These are phyloP conservation scores for Chitala chitala DNA, from an alignment of 2,113 vertebrate species.

Conservation along the genomic window DNA sequence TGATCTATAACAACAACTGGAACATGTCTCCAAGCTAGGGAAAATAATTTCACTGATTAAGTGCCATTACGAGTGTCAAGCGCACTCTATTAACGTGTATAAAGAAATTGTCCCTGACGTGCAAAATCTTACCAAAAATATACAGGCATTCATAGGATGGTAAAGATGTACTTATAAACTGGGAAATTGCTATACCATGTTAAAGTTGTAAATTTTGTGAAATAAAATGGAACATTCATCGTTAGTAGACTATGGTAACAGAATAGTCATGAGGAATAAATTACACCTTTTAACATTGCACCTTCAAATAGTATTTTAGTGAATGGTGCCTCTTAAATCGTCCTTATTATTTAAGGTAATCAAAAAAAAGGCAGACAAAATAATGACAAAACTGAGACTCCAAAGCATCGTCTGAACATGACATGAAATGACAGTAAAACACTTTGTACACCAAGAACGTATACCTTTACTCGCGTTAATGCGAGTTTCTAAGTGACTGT, in stretches of 20 bases:
- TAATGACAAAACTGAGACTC: slow-evolving; percentile 1
- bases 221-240: slow-evolving; percentile 27
- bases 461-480: background rate
- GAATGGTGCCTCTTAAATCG: slow-evolving; percentile 18
- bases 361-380: slow-evolving; percentile 8
- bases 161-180: slow-evolving; percentile 32
- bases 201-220: slow-evolving; percentile 25
- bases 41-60: slow-evolving; percentile 80
- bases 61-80: slow-evolving; percentile 75
- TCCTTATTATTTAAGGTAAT: slow-evolving; percentile 7
- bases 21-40: slow-evolving; percentile 69
- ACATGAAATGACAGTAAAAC: background rate
- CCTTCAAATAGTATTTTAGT: slow-evolving; percentile 19
- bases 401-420: background rate
- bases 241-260: slow-evolving; percentile 20
- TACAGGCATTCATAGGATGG: slow-evolving; percentile 56
- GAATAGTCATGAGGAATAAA: slow-evolving; percentile 9
- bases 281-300: slow-evolving; percentile 22
- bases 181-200: slow-evolving; percentile 44
- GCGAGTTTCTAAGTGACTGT: background rate
- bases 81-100: slow-evolving; percentile 69
- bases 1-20: slow-evolving; percentile 81
- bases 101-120: slow-evolving; percentile 75
- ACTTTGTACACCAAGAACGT: background rate
- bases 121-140: slow-evolving; percentile 63